These are phyloP conservation scores for Diploscapter pachys DNA, from an alignment of 1,140 invertebrate genomes.

Conservation along the genomic window DNA sequence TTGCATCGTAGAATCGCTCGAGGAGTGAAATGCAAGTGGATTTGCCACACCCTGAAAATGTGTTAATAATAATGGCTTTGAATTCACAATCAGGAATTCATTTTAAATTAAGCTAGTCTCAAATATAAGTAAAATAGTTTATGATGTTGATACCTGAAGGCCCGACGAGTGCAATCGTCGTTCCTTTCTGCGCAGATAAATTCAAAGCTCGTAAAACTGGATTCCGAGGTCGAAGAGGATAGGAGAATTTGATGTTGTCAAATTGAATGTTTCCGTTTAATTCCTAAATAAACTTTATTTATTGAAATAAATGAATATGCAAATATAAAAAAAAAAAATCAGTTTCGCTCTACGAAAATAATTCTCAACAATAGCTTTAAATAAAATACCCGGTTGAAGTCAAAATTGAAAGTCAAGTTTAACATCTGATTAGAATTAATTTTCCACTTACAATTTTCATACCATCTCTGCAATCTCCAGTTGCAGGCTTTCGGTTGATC, in stretches of 20 bases:
- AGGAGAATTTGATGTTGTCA: constrained; percentile 59
- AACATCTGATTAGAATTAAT: background rate
- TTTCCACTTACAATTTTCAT: constrained; percentile 14
- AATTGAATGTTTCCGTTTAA: constrained; percentile 53
- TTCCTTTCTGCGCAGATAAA: constrained; percentile 73
- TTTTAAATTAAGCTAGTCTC: too few species aligned
- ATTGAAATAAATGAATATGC: background rate
- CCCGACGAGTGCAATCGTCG: constrained; percentile 82
- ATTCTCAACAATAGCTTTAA: background rate
- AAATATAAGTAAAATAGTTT: too few species aligned
- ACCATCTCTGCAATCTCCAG: constrained; percentile 52
- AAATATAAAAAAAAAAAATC: background rate
- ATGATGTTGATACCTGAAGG: constrained; percentile 60
- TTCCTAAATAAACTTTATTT: background rate
- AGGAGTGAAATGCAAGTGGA: constrained; percentile 80
- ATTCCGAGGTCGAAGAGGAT: constrained; percentile 60
- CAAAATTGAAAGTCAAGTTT: background rate
- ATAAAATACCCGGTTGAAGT: background rate
- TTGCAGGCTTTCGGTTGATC: constrained; percentile 49
- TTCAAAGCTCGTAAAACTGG: constrained; percentile 72
- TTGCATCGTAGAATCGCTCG: constrained; percentile 69
- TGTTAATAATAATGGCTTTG: too few species aligned
- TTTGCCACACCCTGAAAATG: constrained; percentile 74
- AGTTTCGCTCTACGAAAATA: background rate
- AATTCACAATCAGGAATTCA: too few species aligned